Evolutionary conservation across 1,140 invertebrate species (phyloP).

Genomic region (Euura saliciscinereae): DNA sequence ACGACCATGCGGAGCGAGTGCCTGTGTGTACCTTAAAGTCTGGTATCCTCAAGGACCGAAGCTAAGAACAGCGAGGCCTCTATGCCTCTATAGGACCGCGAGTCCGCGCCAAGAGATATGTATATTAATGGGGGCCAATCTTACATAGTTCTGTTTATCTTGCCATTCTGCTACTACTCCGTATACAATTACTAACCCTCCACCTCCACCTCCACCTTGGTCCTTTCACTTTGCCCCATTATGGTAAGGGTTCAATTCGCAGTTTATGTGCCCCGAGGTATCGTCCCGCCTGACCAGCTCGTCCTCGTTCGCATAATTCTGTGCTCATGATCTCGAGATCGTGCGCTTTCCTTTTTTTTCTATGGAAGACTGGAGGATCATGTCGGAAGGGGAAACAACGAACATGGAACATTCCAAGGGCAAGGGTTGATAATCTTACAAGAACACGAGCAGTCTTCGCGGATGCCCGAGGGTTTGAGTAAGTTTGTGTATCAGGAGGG

Average conservation of each 20-base stretch:
- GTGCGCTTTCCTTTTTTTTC: no score
- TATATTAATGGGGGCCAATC: constrained; percentile 63
- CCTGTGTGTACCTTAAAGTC: neutral
- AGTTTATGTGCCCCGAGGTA: neutral
- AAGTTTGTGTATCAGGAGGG: no score
- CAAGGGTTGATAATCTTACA: no score
- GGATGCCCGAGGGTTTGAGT: no score
- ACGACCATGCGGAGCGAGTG: no score
- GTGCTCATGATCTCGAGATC: no score
- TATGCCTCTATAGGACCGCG: neutral
- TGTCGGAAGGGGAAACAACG: no score
- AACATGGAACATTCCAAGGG: no score
- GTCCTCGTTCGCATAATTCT: neutral
- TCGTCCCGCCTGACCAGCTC: neutral
- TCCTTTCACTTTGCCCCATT: neutral
- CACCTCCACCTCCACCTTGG: no score
- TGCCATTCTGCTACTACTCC: constrained; percentile 54
- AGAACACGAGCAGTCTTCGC: no score
- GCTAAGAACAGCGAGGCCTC: neutral
- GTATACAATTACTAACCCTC: constrained; percentile 57
- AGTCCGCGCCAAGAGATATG: constrained; percentile 55
- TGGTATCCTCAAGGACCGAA: constrained; percentile 3
- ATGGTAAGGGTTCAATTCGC: neutral
- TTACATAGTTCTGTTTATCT: constrained; percentile 65
- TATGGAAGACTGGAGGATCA: no score